Conservation (phyloP, 2,888 invertebrate genomes). For the Cabera pusaria region DNA sequence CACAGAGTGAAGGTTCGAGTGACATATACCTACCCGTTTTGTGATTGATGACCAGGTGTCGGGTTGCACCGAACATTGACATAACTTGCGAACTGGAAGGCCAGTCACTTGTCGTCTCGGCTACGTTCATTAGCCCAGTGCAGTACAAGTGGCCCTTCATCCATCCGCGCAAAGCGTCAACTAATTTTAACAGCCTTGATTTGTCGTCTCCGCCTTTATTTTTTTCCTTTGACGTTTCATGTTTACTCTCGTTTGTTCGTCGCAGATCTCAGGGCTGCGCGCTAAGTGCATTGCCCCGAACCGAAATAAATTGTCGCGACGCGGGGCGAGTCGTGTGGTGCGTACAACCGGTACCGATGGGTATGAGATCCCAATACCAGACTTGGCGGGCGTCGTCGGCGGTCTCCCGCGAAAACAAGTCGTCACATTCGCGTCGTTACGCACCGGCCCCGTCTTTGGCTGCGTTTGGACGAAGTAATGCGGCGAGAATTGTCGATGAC, state of each 20-base stretch:
- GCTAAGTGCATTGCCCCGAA: conserved; percentile 80
- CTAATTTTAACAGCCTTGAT: conserved; percentile 68
- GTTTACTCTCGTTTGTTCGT: conserved; percentile 69
- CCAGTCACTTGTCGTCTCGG: conserved; percentile 18
- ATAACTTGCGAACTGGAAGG: conserved; percentile 19
- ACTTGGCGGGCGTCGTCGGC: conserved; percentile 38
- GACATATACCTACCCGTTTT: conserved; percentile 13
- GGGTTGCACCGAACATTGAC: conserved; percentile 20
- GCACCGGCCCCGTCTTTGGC: conserved; percentile 39
- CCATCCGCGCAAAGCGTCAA: conserved; percentile 35
- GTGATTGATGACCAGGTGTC: conserved; percentile 26
- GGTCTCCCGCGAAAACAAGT: conserved; percentile 56
- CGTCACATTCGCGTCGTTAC: conserved; percentile 56
- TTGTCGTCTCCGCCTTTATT: conserved; percentile 55
- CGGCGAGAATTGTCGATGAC: conserved; percentile 37
- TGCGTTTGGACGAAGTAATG: conserved; percentile 43
- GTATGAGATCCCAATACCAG: conserved; percentile 45
- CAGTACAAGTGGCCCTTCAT: conserved; percentile 42
- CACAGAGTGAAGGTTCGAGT: conserved; percentile 22
- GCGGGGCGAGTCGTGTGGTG: conserved; percentile 60
- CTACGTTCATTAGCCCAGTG: conserved; percentile 28
- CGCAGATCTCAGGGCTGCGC: conserved; percentile 73
- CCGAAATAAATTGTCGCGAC: conserved; percentile 82
- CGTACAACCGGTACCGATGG: conserved; percentile 76
- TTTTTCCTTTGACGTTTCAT: conserved; percentile 49